Evolutionary conservation across 2,888 invertebrate species (phyloP).

Genomic region (Phortica magna): DNA sequence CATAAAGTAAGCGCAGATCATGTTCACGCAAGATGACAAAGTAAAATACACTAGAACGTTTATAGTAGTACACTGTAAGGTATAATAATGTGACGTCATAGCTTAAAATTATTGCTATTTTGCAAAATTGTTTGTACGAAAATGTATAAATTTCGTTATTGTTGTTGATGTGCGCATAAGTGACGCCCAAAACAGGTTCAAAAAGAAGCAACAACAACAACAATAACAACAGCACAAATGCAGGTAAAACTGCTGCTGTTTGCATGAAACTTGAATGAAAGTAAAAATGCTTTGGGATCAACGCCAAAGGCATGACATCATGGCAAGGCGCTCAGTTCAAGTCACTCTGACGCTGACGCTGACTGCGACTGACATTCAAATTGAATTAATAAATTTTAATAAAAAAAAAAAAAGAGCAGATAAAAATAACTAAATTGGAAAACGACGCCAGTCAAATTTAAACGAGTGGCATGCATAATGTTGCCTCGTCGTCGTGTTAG

Average conservation of each 20-base stretch:
- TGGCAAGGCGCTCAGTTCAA: not conserved
- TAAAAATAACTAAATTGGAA: not conserved
- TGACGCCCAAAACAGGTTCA: not conserved
- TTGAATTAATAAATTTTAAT: not conserved
- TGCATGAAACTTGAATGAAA: not conserved
- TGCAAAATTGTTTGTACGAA: not conserved
- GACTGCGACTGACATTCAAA: not conserved
- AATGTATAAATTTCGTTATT: not conserved
- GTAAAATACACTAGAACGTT: not conserved
- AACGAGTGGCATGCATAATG: not conserved
- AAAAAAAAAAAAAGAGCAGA: not conserved
- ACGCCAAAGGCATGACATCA: not conserved
- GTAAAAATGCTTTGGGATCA: not conserved
- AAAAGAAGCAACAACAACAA: too few species aligned
- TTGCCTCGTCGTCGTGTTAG: not conserved
- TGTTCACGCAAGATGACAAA: not conserved
- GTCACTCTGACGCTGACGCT: not conserved
- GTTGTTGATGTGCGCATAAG: not conserved
- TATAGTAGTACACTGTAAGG: not conserved
- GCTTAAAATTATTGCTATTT: not conserved
- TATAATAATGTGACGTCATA: conserved; percentile 20
- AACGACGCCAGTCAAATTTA: conserved; percentile 1
- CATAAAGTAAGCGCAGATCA: conserved; percentile 23
- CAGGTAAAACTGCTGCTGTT: not conserved
- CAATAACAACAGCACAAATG: not conserved